Conservation (phyloP, 2,888 invertebrate species). For the Volucella inflata region DNA sequence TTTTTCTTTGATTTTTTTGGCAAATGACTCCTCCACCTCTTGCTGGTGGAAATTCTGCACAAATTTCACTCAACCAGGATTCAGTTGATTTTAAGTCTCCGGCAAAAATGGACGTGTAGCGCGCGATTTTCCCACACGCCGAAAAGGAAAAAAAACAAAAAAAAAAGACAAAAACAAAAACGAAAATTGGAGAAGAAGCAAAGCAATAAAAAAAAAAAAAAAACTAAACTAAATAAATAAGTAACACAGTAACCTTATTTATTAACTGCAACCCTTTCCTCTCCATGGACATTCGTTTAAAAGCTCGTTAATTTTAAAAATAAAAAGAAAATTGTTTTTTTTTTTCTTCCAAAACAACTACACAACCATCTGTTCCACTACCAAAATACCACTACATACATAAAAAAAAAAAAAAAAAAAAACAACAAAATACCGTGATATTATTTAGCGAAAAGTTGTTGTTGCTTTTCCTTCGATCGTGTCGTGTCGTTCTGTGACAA, state of each 20-base stretch:
- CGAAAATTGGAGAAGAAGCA: slow-evolving; percentile 1
- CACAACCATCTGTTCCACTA: slow-evolving; percentile 27
- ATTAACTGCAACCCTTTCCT: slow-evolving; percentile 44
- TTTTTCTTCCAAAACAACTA: slow-evolving; percentile 23
- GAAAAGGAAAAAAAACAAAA: slow-evolving; percentile 41
- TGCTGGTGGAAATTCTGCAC: slow-evolving; percentile 70
- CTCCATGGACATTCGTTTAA: slow-evolving; percentile 52
- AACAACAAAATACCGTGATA: background rate
- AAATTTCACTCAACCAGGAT: slow-evolving; percentile 51
- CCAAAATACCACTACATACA: slow-evolving; percentile 25
- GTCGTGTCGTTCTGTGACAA: slow-evolving; percentile 61
- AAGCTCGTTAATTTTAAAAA: slow-evolving; percentile 38
- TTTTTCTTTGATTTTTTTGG: slow-evolving; percentile 49
- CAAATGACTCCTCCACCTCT: slow-evolving; percentile 33
- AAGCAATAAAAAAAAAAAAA: slow-evolving; percentile 28
- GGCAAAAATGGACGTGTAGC: slow-evolving; percentile 74
- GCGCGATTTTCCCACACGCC: slow-evolving; percentile 58
- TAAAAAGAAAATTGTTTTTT: background rate
- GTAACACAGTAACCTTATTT: background rate
- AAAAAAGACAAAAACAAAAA: slow-evolving; percentile 17
- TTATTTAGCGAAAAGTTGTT: slow-evolving; percentile 37
- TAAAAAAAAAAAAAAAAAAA: background rate
- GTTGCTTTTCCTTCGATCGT: slow-evolving; percentile 49
- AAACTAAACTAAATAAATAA: slow-evolving; percentile 7
- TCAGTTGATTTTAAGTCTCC: slow-evolving; percentile 74